Evolutionary conservation across 2,113 vertebrate genomes (phyloP).

Genomic region (Pantherophis guttatus): DNA sequence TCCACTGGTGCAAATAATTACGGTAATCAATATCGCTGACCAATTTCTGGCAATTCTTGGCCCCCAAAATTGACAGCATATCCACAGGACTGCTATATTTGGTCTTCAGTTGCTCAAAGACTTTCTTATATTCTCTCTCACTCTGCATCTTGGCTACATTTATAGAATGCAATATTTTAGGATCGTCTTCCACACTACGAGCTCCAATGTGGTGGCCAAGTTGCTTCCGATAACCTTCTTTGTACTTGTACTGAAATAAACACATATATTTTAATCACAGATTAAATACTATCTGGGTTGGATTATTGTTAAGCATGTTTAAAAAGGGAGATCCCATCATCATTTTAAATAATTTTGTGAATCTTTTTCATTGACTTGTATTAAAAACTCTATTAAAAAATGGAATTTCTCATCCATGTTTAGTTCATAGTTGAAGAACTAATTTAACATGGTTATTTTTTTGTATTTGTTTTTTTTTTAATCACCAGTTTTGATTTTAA

Average conservation of each 20-base stretch:
- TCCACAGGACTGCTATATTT: constrained; percentile 84
- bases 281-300: neutral
- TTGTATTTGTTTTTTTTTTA: neutral
- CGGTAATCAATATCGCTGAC: constrained; percentile 86
- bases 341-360: neutral
- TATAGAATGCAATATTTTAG: constrained; percentile 85
- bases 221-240: constrained; percentile 85
- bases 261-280: neutral
- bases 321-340: neutral
- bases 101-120: constrained; percentile 90
- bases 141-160: constrained; percentile 92
- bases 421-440: neutral
- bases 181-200: constrained; percentile 79
- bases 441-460: neutral
- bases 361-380: neutral
- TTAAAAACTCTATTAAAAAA: neutral
- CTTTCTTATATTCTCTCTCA: constrained; percentile 90
- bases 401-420: neutral
- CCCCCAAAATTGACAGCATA: constrained; percentile 85
- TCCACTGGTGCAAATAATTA: constrained; percentile 87
- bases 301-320: neutral
- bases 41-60: constrained; percentile 87
- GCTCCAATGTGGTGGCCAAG: constrained; percentile 89
- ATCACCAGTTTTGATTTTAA: neutral
- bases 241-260: constrained; percentile 87